Evolutionary conservation across 2,797 vertebrate genomes (phyloP).

Genomic region (Molossus alvarezi): DNA sequence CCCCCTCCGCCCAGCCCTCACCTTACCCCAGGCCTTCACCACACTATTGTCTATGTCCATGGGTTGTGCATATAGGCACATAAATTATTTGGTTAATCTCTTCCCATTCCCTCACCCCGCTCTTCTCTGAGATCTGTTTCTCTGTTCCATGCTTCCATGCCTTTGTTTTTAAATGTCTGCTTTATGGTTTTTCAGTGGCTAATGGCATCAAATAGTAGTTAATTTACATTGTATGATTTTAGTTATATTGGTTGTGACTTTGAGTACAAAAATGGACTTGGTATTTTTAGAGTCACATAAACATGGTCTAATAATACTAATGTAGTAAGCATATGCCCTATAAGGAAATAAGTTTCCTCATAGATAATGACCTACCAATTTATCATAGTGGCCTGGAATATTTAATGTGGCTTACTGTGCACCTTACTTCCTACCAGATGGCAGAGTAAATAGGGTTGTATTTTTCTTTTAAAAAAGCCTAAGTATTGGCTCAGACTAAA

Average conservation of each 20-base stretch:
- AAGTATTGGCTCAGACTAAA: background rate
- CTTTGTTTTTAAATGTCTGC: slow-evolving; percentile 41
- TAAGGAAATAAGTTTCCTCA: background rate
- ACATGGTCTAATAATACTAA: background rate
- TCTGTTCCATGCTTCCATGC: no score
- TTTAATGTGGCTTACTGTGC: background rate
- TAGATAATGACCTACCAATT: background rate
- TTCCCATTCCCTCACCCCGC: no score
- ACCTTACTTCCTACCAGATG: background rate
- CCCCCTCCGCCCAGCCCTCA: no score
- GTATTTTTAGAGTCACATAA: background rate
- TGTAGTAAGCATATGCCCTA: background rate
- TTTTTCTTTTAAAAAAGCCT: slow-evolving; percentile 65
- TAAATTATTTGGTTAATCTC: no score
- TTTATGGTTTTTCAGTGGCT: background rate
- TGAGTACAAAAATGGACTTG: background rate
- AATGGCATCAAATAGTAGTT: background rate
- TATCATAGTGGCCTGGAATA: background rate
- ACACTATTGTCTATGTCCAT: no score
- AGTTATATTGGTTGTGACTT: background rate
- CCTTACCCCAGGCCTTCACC: no score
- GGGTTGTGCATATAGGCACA: no score
- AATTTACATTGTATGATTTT: background rate
- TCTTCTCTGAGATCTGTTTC: no score
- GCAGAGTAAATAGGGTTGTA: background rate